These are phyloP conservation scores for Acanthosepion esculentum DNA, from an alignment of 2,888 invertebrate genomes.

Conservation along the genomic window DNA sequence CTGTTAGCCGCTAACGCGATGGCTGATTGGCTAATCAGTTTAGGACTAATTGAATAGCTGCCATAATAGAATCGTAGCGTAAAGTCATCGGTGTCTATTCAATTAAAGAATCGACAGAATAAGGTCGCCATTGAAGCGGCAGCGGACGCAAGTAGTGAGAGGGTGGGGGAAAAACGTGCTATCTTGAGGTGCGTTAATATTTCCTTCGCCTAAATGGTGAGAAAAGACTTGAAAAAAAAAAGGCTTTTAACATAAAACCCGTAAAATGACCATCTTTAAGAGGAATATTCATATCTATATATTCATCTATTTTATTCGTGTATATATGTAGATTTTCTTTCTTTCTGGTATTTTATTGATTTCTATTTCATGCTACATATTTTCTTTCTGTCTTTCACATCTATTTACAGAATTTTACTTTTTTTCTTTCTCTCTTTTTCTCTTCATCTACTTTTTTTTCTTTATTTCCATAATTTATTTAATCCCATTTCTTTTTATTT, in stretches of 20 bases:
- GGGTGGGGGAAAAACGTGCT: not conserved
- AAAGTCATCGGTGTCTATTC: constrained; percentile 22
- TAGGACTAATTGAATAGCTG: constrained; percentile 33
- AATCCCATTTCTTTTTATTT: not conserved
- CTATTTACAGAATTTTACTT: accelerated
- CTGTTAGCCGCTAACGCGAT: not conserved
- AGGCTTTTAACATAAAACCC: not conserved
- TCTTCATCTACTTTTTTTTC: not conserved
- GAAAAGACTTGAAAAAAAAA: not conserved
- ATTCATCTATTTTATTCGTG: not conserved
- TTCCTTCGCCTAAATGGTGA: not conserved
- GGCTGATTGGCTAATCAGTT: constrained; percentile 15
- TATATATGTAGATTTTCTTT: not conserved
- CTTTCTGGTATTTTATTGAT: not conserved
- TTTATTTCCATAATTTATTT: not conserved
- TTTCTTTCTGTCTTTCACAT: not conserved
- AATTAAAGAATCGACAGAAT: constrained; percentile 8
- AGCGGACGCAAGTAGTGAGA: not conserved
- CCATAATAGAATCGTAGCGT: not conserved
- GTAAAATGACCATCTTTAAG: not conserved
- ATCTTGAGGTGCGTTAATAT: not conserved
- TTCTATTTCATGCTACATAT: not conserved
- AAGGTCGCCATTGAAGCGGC: not conserved
- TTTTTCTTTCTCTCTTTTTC: not conserved
- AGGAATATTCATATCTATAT: not conserved